Conservation (phyloP, 2,797 vertebrate genomes). For the Xerus rutilus region DNA sequence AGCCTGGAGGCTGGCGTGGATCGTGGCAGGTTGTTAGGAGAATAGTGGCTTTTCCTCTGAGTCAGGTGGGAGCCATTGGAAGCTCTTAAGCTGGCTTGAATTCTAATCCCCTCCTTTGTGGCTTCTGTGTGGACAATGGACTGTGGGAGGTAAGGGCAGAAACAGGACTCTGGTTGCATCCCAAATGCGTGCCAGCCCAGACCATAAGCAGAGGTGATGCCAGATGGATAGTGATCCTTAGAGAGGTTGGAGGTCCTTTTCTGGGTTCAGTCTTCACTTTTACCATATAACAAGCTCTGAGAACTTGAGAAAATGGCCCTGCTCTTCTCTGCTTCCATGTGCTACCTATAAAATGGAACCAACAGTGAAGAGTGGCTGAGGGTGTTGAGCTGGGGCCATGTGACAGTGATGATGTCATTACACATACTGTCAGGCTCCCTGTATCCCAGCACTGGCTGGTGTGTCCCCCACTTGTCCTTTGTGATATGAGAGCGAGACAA, state of each 20-base stretch:
- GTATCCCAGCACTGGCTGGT: background rate
- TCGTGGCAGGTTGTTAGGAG: background rate
- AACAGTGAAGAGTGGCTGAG: background rate
- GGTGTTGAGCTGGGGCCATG: background rate
- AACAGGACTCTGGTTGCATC: background rate
- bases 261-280: background rate
- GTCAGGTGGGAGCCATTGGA: background rate
- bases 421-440: background rate
- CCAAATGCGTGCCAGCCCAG: background rate
- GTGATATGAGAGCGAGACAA: background rate
- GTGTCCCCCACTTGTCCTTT: background rate
- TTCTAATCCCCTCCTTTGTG: background rate
- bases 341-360: background rate
- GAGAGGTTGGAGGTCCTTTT: background rate
- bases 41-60: background rate
- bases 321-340: background rate
- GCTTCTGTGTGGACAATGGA: background rate
- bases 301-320: background rate
- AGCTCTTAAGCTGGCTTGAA: background rate
- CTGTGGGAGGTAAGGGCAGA: background rate
- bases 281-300: background rate
- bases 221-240: background rate
- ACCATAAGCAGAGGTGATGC: background rate
- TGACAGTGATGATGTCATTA: background rate
- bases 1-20: background rate